Conservation (phyloP, 2,113 vertebrate genomes). For the Petromus typicus region DNA sequence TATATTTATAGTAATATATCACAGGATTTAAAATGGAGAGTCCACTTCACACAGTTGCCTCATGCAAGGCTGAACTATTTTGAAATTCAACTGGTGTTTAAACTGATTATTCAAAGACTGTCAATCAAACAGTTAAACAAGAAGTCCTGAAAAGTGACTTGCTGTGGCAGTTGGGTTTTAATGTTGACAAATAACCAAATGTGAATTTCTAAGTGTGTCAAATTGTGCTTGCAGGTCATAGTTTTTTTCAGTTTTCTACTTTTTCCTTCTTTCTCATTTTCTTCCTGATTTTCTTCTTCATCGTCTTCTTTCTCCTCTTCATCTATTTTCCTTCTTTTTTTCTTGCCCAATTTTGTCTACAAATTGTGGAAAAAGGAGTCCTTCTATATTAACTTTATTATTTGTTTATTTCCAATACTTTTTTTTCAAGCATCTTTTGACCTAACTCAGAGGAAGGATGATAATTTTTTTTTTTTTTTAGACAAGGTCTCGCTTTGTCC, state of each 20-base stretch:
- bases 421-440: not conserved
- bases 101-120: not conserved
- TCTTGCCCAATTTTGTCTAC: not conserved
- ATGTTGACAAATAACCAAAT: not conserved
- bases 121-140: not conserved
- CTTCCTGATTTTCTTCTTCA: not conserved
- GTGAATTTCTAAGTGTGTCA: not conserved
- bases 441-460: not conserved
- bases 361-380: not conserved
- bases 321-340: rapidly evolving
- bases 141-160: not conserved
- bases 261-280: rapidly evolving
- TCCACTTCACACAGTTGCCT: not conserved
- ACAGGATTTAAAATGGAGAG: not conserved
- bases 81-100: not conserved
- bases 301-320: rapidly evolving
- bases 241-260: not conserved
- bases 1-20: not conserved
- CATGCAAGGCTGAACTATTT: not conserved
- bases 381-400: not conserved
- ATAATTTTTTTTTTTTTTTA: no score
- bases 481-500: no score
- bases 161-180: not conserved
- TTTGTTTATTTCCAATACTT: not conserved
- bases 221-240: not conserved